phyloP scores from a whole-genome alignment of 2,888 invertebrate species.

The Listrodromus nycthemerus region DNA sequence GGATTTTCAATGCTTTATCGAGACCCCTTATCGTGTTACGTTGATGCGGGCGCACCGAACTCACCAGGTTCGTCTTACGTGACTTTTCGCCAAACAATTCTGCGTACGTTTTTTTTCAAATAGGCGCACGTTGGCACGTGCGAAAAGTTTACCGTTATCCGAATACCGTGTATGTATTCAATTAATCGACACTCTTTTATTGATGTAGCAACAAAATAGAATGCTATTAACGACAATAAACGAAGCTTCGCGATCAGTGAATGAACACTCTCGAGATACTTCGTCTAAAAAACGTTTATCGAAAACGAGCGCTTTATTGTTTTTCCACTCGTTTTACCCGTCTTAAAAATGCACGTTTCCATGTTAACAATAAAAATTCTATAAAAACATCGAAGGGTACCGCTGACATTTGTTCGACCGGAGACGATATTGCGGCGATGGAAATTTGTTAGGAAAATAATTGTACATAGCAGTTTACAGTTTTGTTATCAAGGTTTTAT shows the following conservation, averaged over 20 bases:
- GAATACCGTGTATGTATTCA: not conserved
- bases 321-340: not conserved
- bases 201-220: not conserved
- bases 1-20: slow-evolving; percentile 34
- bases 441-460: too few species aligned
- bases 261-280: not conserved
- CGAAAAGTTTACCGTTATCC: not conserved
- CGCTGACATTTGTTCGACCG: not conserved
- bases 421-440: too few species aligned
- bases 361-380: too few species aligned
- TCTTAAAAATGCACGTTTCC: too few species aligned
- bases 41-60: slow-evolving; percentile 20
- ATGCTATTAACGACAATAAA: not conserved
- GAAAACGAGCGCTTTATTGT: not conserved
- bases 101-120: not conserved
- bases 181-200: not conserved
- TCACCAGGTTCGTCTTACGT: not conserved
- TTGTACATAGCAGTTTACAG: too few species aligned
- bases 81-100: not conserved
- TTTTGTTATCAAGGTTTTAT: too few species aligned
- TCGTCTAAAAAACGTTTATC: not conserved
- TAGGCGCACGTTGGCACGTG: not conserved
- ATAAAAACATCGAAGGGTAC: too few species aligned
- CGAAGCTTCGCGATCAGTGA: not conserved
- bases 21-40: not conserved